Base-by-base conservation (phyloP, 1,140 invertebrate species). In the Drosophila teissieri region DNA sequence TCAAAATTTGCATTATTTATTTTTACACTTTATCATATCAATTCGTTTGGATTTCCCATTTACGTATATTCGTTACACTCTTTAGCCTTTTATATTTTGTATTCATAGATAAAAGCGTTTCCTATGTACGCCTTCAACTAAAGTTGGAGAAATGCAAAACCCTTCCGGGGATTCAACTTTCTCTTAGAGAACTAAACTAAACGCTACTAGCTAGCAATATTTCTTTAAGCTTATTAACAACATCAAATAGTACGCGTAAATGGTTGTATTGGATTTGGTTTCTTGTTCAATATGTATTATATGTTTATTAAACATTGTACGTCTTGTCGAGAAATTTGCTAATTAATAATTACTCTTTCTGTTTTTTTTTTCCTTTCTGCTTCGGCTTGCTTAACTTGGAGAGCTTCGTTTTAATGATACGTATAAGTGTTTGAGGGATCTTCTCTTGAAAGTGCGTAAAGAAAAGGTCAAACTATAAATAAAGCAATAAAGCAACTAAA, bases 321-420 rank as follows among this genome's bases (percentile, higher is more conserved):
- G 79, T 79, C 70, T 52, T 84, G 69, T 88, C 84, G 84, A 90
- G 70, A 89, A 89, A 89, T 90, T 89, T 80, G 84, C 84, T 89
- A 89, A 89, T 90, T 84, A 85, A 61, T 58, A 63, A 78, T 84
- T 85, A 89, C 62, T 75, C 55, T 48, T 54, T 54, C 8, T 31
- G 31, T 64, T 77, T 80, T 78, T 56, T 49, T 78, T 70, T 72
- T 78, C 24, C 46, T 72, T 81, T 78, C 46, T 74, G 75, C 58
- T 68, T 77, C 77, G 56, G 67, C 78, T 76, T 56, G 64, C 76
- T 83, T 88, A 70, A 74, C 77, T 84, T 89, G 84, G 84, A 89
- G 84, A 89, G 84, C 84, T 89, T 89, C 80, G 84, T 78, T 89
- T 88, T 89, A 80, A 78, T 89, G 84, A 89, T 89, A 89, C 84